Conservation (phyloP, 1,140 invertebrate species). For the Neuroterus valhalla region DNA sequence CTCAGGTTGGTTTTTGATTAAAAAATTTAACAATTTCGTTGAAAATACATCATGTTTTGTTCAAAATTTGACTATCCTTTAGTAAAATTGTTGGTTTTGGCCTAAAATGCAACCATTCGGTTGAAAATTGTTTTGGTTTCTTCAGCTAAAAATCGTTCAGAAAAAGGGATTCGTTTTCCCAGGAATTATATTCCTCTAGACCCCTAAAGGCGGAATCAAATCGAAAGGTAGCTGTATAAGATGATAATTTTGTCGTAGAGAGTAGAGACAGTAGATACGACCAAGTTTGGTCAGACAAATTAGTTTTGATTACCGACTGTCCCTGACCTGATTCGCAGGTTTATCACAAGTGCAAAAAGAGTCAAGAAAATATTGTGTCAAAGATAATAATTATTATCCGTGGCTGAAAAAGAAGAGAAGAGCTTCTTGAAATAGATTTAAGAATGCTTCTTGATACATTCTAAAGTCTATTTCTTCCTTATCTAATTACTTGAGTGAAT, state of each 20-base stretch:
- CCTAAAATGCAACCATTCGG: no score
- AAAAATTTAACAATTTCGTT: no score
- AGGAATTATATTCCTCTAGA: no score
- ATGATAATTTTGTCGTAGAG: not conserved
- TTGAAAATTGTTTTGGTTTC: no score
- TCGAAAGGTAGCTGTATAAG: no score
- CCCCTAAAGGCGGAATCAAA: no score
- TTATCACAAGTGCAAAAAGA: not conserved
- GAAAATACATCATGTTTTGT: no score
- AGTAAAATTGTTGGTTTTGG: no score
- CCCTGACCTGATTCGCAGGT: not conserved
- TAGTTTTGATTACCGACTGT: not conserved
- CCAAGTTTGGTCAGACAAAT: conserved; percentile 1
- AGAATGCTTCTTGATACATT: not conserved
- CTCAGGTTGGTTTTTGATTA: no score
- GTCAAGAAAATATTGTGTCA: not conserved
- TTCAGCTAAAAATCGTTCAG: no score
- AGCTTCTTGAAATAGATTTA: not conserved
- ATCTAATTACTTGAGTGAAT: not conserved
- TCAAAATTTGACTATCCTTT: no score
- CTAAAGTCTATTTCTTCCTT: conserved; percentile 4
- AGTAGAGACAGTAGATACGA: not conserved
- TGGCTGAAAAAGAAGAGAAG: not conserved
- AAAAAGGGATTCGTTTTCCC: no score
- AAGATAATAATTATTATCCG: not conserved